Conservation (phyloP, 2,797 vertebrate species). For the Alectoris magna region DNA sequence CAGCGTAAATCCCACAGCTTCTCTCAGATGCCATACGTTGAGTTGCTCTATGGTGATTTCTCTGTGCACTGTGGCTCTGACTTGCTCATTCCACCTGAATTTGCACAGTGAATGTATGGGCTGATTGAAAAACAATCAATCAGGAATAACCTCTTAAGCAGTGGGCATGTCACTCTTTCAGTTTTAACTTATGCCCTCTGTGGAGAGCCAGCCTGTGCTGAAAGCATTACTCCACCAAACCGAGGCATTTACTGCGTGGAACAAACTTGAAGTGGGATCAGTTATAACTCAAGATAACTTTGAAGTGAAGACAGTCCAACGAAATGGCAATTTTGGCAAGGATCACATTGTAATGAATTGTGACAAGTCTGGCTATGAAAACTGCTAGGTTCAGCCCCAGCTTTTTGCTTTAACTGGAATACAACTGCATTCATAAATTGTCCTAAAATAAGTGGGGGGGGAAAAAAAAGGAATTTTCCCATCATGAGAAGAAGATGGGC, state of each 20-base stretch:
- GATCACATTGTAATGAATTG: neutral
- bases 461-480: neutral
- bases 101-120: neutral
- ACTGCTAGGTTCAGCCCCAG: neutral
- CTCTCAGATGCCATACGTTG: neutral
- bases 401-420: neutral
- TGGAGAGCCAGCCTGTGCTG: neutral
- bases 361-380: neutral
- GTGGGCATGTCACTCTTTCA: neutral
- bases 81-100: neutral
- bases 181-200: neutral
- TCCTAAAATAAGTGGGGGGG: neutral
- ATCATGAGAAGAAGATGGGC: neutral
- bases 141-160: neutral
- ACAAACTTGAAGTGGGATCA: neutral
- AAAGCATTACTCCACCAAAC: neutral
- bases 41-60: neutral
- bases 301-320: neutral
- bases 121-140: neutral
- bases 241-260: neutral
- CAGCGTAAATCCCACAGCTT: neutral
- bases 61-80: neutral
- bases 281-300: neutral
- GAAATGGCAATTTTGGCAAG: neutral
- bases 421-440: neutral